A percentile compares a stretch with the other conserved stretches of the same genome.
Conservation (phyloP, 2,797 vertebrate genomes). For the Gymnothorax javanicus region DNA sequence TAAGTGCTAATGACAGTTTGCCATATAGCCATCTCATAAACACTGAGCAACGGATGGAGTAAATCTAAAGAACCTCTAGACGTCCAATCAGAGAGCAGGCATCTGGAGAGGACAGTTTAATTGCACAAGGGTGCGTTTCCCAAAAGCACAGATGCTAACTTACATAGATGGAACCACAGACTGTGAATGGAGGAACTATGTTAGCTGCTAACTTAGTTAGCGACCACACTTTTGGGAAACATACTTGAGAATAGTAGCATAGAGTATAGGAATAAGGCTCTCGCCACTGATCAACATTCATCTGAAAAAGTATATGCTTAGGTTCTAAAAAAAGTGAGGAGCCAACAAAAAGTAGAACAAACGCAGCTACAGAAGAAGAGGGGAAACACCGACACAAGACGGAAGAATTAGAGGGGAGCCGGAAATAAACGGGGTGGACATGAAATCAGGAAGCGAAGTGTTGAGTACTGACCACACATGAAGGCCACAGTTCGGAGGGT, state of each 20-base stretch:
- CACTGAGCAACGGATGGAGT: background rate
- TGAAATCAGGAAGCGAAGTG: background rate
- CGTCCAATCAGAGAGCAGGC: background rate
- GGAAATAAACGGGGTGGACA: conserved; percentile 4
- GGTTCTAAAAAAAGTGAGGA: background rate
- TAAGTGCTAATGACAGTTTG: background rate
- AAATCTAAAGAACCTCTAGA: background rate
- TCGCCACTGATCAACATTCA: background rate
- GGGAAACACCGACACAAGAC: background rate
- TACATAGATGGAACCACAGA: too few species aligned
- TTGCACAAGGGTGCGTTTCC: background rate
- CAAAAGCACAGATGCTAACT: too few species aligned
- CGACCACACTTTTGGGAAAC: too few species aligned
- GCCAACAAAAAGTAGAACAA: background rate
- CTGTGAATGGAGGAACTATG: too few species aligned
- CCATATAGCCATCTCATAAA: background rate
- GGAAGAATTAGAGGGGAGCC: conserved; percentile 11
- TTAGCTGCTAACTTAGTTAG: too few species aligned
- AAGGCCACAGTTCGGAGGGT: conserved; percentile 94
- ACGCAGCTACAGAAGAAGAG: background rate
- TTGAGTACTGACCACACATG: conserved; percentile 85
- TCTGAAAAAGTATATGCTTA: background rate
- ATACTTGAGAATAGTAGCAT: background rate
- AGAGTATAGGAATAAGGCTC: background rate
- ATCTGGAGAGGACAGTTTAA: background rate